Evolutionary conservation across 2,888 invertebrate genomes (phyloP).

Genomic region (Pycnomerus fuliginosus): DNA sequence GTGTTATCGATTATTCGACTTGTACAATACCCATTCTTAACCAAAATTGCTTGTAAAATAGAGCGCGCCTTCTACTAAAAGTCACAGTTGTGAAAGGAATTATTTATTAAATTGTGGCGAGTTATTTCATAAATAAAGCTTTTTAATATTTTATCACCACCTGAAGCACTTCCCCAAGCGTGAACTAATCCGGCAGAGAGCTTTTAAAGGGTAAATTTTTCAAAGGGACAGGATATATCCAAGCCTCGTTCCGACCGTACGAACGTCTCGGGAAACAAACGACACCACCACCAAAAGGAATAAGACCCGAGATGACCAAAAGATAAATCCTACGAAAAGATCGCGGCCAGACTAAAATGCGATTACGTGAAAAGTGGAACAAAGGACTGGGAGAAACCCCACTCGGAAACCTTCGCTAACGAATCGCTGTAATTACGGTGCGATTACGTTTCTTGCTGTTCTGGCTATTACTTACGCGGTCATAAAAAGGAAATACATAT

Average conservation of each 20-base stretch:
- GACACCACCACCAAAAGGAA: constrained; percentile 16
- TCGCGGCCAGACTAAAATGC: constrained; percentile 20
- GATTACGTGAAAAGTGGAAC: constrained; percentile 25
- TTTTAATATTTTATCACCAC: constrained; percentile 29
- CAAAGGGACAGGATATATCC: constrained; percentile 22
- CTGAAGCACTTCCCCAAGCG: constrained; percentile 20
- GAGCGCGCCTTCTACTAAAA: too few relatives aligned
- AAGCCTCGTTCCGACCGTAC: constrained; percentile 7
- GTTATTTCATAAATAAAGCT: constrained; percentile 5
- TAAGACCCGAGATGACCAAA: constrained; percentile 24
- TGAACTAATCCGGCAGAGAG: constrained; percentile 29
- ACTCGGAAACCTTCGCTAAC: constrained; percentile 8
- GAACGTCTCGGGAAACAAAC: constrained; percentile 22
- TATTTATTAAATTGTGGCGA: constrained; percentile 12
- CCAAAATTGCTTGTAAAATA: too few relatives aligned
- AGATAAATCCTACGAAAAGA: constrained; percentile 24
- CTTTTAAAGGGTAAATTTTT: constrained; percentile 26
- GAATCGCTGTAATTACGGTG: constrained; percentile 11
- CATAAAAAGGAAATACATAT: constrained; percentile 1
- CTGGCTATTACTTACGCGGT: constrained; percentile 2
- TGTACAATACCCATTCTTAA: too few relatives aligned
- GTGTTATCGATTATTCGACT: too few relatives aligned
- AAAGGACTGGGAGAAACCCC: constrained; percentile 12
- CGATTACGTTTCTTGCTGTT: constrained; percentile 9
- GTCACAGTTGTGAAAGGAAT: too few relatives aligned